A percentile compares a stretch with the other conserved stretches of the same genome.
phyloP scores from a whole-genome alignment of 1,140 invertebrate genomes.

The Drusus annulatus region DNA sequence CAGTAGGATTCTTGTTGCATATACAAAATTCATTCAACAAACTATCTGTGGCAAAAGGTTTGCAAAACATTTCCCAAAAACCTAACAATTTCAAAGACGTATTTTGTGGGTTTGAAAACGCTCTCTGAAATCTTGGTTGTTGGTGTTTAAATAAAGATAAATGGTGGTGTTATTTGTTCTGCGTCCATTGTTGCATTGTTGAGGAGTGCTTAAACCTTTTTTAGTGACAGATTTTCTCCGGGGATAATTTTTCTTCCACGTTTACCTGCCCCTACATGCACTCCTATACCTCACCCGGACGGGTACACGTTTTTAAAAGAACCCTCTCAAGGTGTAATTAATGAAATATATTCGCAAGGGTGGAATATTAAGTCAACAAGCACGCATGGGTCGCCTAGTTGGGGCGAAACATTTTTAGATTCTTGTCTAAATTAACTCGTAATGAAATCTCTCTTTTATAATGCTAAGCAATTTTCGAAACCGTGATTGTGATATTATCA shows the following conservation, averaged over 20 bases:
- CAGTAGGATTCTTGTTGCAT: too few species aligned
- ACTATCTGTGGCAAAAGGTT: too few species aligned
- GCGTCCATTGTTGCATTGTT: constrained; percentile 12
- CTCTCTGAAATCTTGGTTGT: too few species aligned
- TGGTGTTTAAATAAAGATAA: too few species aligned
- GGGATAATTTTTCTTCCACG: constrained; percentile 11
- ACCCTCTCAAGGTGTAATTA: constrained; percentile 7
- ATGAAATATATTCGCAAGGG: background rate
- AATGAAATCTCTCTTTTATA: background rate
- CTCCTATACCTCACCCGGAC: background rate
- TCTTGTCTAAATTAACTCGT: constrained; percentile 20
- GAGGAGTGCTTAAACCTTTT: constrained; percentile 7
- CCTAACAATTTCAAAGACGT: too few species aligned
- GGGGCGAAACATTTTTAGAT: background rate
- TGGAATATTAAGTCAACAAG: background rate
- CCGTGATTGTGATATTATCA: too few species aligned
- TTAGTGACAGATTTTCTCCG: constrained; percentile 13
- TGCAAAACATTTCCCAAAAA: too few species aligned
- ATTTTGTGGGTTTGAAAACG: too few species aligned
- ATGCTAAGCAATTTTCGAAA: too few species aligned
- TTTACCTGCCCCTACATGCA: background rate
- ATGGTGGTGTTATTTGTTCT: background rate
- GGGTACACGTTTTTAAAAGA: constrained; percentile 11
- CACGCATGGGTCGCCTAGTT: background rate
- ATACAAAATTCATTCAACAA: too few species aligned